These are phyloP conservation scores for Somateria mollissima DNA, from an alignment of 2,797 vertebrate species.

Conservation along the genomic window DNA sequence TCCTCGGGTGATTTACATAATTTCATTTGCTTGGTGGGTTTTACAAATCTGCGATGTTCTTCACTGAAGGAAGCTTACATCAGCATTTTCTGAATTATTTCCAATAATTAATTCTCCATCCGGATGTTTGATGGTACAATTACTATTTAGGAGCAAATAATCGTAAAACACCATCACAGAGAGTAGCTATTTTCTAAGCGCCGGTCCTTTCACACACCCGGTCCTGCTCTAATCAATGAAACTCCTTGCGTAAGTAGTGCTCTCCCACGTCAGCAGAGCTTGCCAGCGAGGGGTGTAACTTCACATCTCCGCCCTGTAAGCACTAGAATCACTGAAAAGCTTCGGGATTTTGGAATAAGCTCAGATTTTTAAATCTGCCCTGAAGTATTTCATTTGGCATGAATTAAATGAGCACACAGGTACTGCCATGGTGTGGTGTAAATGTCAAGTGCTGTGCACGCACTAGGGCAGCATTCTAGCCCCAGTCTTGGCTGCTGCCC, in stretches of 20 bases:
- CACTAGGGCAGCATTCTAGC: neutral
- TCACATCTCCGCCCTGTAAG: neutral
- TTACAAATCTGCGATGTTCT: neutral
- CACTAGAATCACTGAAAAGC: neutral
- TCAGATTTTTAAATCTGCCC: neutral
- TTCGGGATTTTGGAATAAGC: neutral
- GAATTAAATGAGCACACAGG: neutral
- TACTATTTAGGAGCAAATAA: slow-evolving; percentile 7
- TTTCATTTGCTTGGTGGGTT: slow-evolving; percentile 9
- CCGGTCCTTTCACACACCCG: neutral
- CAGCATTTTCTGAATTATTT: slow-evolving; percentile 1
- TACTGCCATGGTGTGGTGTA: neutral
- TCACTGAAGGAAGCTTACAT: neutral
- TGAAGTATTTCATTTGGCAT: neutral
- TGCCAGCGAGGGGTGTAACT: neutral
- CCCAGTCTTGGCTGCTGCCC: neutral
- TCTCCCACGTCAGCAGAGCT: neutral
- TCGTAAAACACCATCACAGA: neutral
- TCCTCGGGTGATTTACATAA: neutral
- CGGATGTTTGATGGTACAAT: neutral
- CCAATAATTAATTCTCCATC: slow-evolving; percentile 3
- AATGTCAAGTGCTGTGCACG: neutral
- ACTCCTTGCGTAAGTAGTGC: neutral
- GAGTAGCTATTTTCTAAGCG: neutral
- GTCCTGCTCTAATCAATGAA: neutral